These are phyloP conservation scores for Drosophila pruinosa DNA, from an alignment of 1,140 invertebrate species.

Conservation along the genomic window DNA sequence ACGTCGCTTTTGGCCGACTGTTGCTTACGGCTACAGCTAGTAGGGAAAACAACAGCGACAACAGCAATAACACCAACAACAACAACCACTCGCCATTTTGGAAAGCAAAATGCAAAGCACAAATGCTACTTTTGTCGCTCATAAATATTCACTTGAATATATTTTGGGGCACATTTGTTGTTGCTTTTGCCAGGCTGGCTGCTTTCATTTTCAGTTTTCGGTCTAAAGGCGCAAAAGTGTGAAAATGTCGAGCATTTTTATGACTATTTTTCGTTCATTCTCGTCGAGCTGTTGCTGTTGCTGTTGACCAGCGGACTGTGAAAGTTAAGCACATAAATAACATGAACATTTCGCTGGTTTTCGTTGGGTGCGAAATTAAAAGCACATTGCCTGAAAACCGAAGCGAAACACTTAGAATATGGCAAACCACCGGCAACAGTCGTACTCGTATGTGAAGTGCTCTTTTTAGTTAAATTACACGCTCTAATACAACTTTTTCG, in stretches of 20 bases:
- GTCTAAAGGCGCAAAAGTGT: slow-evolving; percentile 69
- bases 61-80: slow-evolving; percentile 12
- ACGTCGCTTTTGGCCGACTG: slow-evolving; percentile 47
- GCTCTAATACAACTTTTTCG: slow-evolving; percentile 71
- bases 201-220: slow-evolving; percentile 66
- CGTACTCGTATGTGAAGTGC: slow-evolving; percentile 54
- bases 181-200: slow-evolving; percentile 4
- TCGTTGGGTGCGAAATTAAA: slow-evolving; percentile 57
- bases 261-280: slow-evolving; percentile 57
- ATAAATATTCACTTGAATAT: slow-evolving; percentile 79
- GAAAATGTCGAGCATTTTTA: slow-evolving; percentile 73
- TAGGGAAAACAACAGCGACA: slow-evolving; percentile 19
- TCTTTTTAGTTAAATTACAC: slow-evolving; percentile 75
- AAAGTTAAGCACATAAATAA: slow-evolving; percentile 80
- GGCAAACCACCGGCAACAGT: slow-evolving; percentile 37
- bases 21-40: slow-evolving; percentile 39
- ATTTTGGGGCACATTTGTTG: slow-evolving; percentile 30
- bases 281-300: slow-evolving; percentile 46
- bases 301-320: slow-evolving; percentile 51
- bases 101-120: slow-evolving; percentile 66
- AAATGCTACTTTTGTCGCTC: slow-evolving; percentile 77
- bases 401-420: slow-evolving; percentile 61
- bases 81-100: slow-evolving; percentile 38
- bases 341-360: slow-evolving; percentile 36
- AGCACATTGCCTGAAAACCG: slow-evolving; percentile 62